Percentiles rank a stretch among this genome's conserved stretches.
Evolutionary conservation across 2,797 vertebrate genomes (phyloP).

Genomic region (Mormyrus proboscirostris): DNA sequence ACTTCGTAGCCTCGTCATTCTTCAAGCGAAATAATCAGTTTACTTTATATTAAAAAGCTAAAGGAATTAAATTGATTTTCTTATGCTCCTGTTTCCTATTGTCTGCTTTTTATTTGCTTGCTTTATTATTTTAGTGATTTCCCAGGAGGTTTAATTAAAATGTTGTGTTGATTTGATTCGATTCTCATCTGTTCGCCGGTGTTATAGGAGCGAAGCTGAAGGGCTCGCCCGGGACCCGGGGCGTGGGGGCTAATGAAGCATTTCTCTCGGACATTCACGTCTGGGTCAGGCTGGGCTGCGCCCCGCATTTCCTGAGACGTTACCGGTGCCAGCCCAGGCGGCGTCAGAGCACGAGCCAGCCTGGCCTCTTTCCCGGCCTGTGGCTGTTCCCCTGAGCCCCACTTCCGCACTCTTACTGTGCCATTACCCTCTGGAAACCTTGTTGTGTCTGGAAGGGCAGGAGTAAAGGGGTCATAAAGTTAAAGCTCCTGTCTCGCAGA

Average conservation of each 20-base stretch:
- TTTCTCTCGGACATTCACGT: not conserved
- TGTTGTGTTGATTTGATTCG: constrained; percentile 1
- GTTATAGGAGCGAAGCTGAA: not conserved
- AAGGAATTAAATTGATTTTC: constrained; percentile 1
- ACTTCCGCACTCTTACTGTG: not conserved
- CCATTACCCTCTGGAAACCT: not conserved
- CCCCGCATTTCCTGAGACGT: not conserved
- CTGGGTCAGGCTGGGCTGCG: not conserved
- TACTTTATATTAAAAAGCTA: not conserved
- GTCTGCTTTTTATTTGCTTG: not conserved
- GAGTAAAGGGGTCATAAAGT: not conserved
- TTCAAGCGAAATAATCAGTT: constrained; percentile 1
- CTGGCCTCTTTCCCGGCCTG: not conserved
- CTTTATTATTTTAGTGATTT: constrained; percentile 10
- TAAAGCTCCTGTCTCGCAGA: not conserved
- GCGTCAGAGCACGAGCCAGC: not conserved
- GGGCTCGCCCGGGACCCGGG: not conserved
- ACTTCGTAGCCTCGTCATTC: not conserved
- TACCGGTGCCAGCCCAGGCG: not conserved
- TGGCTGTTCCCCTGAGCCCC: not conserved
- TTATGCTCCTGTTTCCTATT: constrained; percentile 6
- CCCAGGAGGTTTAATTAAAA: constrained; percentile 5
- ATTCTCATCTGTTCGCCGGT: not conserved
- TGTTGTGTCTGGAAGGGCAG: not conserved
- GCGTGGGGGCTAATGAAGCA: not conserved